phyloP scores from a whole-genome alignment of 2,113 vertebrate species.

The Dermatemys mawii region DNA sequence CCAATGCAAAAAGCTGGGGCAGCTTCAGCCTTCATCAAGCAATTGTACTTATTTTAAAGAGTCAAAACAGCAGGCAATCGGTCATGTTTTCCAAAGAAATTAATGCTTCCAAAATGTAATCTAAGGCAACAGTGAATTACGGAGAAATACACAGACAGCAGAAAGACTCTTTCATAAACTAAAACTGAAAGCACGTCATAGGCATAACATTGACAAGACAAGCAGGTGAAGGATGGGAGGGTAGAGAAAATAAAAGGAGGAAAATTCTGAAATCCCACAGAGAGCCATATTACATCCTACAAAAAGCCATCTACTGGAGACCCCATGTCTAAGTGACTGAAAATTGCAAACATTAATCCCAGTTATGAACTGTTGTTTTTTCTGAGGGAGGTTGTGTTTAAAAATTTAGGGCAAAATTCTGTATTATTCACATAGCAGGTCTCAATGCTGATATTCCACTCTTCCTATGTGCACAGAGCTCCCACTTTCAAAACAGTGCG shows the following conservation, averaged over 20 bases:
- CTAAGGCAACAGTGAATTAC: conserved; percentile 11
- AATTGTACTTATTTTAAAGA: not conserved
- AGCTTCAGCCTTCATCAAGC: conserved; percentile 45
- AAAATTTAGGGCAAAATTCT: conserved; percentile 73
- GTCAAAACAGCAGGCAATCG: conserved; percentile 49
- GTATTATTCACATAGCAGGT: conserved; percentile 51
- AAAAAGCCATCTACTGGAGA: conserved; percentile 80
- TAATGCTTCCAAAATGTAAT: conserved; percentile 55
- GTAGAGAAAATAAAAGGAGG: conserved; percentile 72
- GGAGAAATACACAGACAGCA: conserved; percentile 64
- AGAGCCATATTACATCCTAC: conserved; percentile 75
- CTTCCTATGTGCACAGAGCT: not conserved
- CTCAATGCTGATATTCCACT: not conserved
- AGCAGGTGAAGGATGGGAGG: conserved; percentile 42
- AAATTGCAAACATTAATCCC: conserved; percentile 85
- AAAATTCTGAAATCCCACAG: conserved; percentile 78
- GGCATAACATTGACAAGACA: conserved; percentile 50
- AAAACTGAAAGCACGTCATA: conserved; percentile 50
- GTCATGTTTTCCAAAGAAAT: conserved; percentile 67
- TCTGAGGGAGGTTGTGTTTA: conserved; percentile 75
- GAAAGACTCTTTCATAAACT: conserved; percentile 67
- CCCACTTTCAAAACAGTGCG: not conserved
- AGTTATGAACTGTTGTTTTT: conserved; percentile 80
- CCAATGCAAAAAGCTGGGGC: not conserved
- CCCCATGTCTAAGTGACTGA: conserved; percentile 83